Conservation (phyloP, 2,113 vertebrate species). For the Zosterops japonicus region DNA sequence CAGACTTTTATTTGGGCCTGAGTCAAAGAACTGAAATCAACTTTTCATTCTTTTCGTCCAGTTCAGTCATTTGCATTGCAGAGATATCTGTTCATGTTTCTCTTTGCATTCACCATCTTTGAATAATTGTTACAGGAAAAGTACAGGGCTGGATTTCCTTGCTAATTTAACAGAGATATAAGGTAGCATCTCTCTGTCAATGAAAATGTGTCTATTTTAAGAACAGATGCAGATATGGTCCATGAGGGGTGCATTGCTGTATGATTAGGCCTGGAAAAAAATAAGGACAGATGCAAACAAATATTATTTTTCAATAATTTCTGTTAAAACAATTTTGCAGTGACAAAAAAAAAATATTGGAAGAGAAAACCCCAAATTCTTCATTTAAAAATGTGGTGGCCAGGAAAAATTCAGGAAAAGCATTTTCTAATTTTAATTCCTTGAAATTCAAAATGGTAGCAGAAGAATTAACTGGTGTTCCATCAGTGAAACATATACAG, state of each 20-base stretch:
- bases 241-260: background rate
- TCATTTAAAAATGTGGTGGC: background rate
- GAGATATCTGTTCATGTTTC: background rate
- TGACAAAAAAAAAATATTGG: background rate
- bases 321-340: background rate
- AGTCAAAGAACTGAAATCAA: background rate
- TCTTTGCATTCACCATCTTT: background rate
- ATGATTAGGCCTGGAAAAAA: background rate
- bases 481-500: background rate
- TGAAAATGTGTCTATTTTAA: background rate
- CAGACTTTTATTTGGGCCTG: background rate
- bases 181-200: background rate
- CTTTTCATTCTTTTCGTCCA: background rate
- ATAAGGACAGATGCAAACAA: background rate
- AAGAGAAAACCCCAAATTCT: background rate
- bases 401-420: background rate
- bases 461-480: background rate
- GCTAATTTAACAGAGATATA: background rate
- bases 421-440: background rate
- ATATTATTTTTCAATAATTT: background rate
- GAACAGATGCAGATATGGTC: background rate
- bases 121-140: background rate
- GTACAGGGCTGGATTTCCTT: background rate
- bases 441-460: background rate
- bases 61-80: background rate